Base-by-base conservation (phyloP, 2,797 vertebrate genomes). In the Microtus californicus region DNA sequence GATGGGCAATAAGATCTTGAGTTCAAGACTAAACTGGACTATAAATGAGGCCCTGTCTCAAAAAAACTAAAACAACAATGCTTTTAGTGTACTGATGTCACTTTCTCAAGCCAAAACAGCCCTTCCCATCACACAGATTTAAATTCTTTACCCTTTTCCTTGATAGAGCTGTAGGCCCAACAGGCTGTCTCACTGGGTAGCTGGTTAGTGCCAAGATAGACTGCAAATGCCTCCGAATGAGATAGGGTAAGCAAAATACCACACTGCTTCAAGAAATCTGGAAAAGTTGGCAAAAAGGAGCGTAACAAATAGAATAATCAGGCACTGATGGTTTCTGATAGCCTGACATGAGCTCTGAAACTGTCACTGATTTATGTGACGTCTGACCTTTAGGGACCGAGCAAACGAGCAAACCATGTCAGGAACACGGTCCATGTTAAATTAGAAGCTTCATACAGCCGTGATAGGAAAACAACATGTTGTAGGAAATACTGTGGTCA, bases 341-440 rank as follows among this genome's bases (percentile, higher is more conserved):
- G 74, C 40, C 27, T 15, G 88, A 85, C 54, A 0, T 0, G n/a
- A 43, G 15, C 74, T 93, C 79, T 93, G 7, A 67, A 93, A 94
- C 43, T 23, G 23, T 82, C 77, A 51, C 65, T 65, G 90, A 95
- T 94, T 95, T 82, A 93, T 51, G 37, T 48, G 29, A 76, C 45
- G 3, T 31, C 48, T 76, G 87, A 89, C 90, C 91, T 97, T 86
- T 93, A 51, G 71, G 77, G 43, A 92, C 45, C 4, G 15, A 79
- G 89, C 73, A 78, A 87, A 91, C 4, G 69, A 93, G 74, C 74
- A 67, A 93, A 94, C 67, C 87, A 54, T 83, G 82, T 96, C 89
- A 92, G 88, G 90, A 87, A 67, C 90, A 92, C 43, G 27, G 77
- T 85, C 80, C 94, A 51, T 4, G 23, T 56, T 65, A 79, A 89